phyloP scores from a whole-genome alignment of 2,888 invertebrate species.

The Apomyelois bistriatella region DNA sequence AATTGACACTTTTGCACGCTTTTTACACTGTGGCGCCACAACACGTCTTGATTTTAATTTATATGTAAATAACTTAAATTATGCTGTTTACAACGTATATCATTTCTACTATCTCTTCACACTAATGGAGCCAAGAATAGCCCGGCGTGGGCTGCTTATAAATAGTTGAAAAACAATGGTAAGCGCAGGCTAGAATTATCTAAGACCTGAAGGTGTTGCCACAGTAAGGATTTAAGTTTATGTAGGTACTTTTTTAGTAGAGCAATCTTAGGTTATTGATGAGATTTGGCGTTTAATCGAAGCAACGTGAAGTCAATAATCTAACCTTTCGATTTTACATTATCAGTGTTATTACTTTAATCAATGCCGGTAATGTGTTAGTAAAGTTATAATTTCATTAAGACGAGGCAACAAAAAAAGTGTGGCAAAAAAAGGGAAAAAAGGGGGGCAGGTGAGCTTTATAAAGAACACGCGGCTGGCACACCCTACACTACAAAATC shows the following conservation, averaged over 20 bases:
- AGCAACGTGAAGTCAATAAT: too few relatives aligned
- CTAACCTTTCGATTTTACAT: too few relatives aligned
- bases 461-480: slow-evolving; percentile 10
- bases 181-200: slow-evolving; percentile 10
- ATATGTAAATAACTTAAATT: neutral
- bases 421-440: neutral
- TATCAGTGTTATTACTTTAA: too few relatives aligned
- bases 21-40: too few relatives aligned
- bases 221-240: neutral
- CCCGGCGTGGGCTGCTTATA: slow-evolving; percentile 19
- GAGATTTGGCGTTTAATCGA: too few relatives aligned
- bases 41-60: too few relatives aligned
- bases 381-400: too few relatives aligned
- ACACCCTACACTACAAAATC: slow-evolving; percentile 19
- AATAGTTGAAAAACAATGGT: slow-evolving; percentile 13
- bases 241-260: too few relatives aligned
- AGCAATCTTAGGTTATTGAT: too few relatives aligned
- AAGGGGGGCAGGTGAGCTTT: neutral
- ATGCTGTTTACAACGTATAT: neutral
- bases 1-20: too few relatives aligned
- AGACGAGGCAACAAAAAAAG: too few relatives aligned
- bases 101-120: slow-evolving; percentile 2
- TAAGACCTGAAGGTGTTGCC: neutral
- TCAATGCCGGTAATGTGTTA: too few relatives aligned
- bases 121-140: neutral